Evolutionary conservation across 2,888 invertebrate species (phyloP).

Genomic region (Cacoxenus indagator): DNA sequence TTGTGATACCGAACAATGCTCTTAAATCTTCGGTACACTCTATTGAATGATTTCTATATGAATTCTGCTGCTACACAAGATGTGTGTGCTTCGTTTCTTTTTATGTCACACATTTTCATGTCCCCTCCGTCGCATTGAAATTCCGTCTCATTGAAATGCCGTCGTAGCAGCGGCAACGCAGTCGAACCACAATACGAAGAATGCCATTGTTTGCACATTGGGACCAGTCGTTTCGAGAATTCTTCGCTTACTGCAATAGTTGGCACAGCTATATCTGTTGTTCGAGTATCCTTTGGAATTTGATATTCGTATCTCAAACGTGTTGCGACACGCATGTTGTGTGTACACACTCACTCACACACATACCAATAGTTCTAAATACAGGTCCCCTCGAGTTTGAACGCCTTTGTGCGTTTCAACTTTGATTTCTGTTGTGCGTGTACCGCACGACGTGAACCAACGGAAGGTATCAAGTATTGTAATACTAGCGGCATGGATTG

Average conservation of each 20-base stretch:
- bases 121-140: too few relatives aligned
- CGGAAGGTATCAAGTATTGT: too few relatives aligned
- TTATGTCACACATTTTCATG: not conserved
- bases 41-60: not conserved
- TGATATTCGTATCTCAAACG: conserved; percentile 1
- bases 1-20: not conserved
- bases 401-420: not conserved
- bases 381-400: not conserved
- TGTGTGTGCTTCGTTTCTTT: not conserved
- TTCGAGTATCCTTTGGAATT: conserved; percentile 11
- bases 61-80: not conserved
- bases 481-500: too few relatives aligned
- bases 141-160: too few relatives aligned
- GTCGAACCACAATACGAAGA: too few relatives aligned
- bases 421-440: conserved; percentile 3
- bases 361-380: not conserved
- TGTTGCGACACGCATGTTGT: conserved; percentile 14
- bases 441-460: too few relatives aligned
- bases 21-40: not conserved
- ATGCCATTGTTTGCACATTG: too few relatives aligned
- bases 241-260: not conserved
- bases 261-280: not conserved
- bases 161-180: not conserved
- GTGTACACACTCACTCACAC: not conserved
- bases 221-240: too few relatives aligned